These are phyloP conservation scores for Lamproptera curius DNA, from an alignment of 2,888 invertebrate genomes.

Conservation along the genomic window DNA sequence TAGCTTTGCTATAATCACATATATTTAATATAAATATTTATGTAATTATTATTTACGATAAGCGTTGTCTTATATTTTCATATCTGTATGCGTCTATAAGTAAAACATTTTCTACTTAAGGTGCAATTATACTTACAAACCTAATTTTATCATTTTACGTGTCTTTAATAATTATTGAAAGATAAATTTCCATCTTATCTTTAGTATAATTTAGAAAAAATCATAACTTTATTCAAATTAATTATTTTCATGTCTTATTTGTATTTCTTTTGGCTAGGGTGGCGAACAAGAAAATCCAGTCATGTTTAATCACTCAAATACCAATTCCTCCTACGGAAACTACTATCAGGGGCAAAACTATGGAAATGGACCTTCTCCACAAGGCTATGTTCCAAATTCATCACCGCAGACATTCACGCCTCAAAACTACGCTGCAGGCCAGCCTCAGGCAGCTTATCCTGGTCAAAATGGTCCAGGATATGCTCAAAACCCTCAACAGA, in stretches of 20 bases:
- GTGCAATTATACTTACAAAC: too few species aligned
- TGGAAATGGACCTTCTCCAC: slow-evolving; percentile 70
- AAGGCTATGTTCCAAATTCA: slow-evolving; percentile 57
- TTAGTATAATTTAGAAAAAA: too few species aligned
- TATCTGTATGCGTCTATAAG: too few species aligned
- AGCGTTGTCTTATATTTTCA: too few species aligned
- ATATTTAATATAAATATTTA: neutral
- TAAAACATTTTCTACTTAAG: too few species aligned
- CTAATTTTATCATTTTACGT: too few species aligned
- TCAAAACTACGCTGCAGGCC: slow-evolving; percentile 56
- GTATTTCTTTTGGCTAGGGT: slow-evolving; percentile 50
- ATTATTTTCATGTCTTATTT: too few species aligned
- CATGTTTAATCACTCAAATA: slow-evolving; percentile 66
- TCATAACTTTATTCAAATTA: too few species aligned
- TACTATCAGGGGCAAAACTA: slow-evolving; percentile 70
- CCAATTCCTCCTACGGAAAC: slow-evolving; percentile 63
- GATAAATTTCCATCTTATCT: too few species aligned
- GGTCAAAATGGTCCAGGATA: slow-evolving; percentile 59
- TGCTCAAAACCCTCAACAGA: slow-evolving; percentile 62
- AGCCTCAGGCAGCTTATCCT: slow-evolving; percentile 51
- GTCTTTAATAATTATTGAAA: too few species aligned
- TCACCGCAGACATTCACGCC: slow-evolving; percentile 66
- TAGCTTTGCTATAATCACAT: too few species aligned
- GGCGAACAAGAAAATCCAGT: slow-evolving; percentile 67
- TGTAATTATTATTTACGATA: too few species aligned